Evolutionary conservation across 2,113 vertebrate species (phyloP).

Genomic region (Addax nasomaculatus): DNA sequence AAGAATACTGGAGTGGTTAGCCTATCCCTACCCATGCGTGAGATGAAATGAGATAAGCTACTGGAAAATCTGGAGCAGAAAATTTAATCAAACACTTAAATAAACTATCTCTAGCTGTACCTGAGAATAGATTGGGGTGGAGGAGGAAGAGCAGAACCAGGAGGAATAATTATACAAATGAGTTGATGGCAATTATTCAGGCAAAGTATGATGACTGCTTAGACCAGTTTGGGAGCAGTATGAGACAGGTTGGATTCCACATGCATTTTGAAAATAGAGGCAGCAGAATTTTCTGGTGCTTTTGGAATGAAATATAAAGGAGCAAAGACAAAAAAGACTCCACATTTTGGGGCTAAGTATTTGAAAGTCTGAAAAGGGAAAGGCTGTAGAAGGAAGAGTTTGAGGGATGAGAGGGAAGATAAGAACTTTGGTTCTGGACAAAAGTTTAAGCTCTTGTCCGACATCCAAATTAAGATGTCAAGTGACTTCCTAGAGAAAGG

Average conservation of each 20-base stretch:
- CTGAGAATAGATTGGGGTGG: neutral
- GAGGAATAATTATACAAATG: neutral
- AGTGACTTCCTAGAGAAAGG: neutral
- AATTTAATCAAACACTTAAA: neutral
- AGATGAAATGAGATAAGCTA: neutral
- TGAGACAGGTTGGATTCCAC: neutral
- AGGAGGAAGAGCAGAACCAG: neutral
- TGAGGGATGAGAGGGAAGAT: neutral
- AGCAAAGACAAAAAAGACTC: neutral
- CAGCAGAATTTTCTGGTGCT: neutral
- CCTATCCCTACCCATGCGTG: neutral
- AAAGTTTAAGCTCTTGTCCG: neutral
- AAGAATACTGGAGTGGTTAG: neutral
- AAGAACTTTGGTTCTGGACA: neutral
- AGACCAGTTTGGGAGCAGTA: neutral
- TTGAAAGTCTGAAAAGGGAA: neutral
- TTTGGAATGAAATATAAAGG: neutral
- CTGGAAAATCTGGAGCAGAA: neutral
- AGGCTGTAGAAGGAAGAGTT: neutral
- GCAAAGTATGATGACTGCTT: neutral
- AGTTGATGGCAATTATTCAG: neutral
- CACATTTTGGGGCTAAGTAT: neutral
- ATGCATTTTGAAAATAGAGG: neutral
- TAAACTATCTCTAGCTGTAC: neutral
- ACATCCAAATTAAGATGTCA: neutral